These are phyloP conservation scores for Diorhabda sublineata DNA, from an alignment of 1,140 invertebrate genomes.

Conservation along the genomic window DNA sequence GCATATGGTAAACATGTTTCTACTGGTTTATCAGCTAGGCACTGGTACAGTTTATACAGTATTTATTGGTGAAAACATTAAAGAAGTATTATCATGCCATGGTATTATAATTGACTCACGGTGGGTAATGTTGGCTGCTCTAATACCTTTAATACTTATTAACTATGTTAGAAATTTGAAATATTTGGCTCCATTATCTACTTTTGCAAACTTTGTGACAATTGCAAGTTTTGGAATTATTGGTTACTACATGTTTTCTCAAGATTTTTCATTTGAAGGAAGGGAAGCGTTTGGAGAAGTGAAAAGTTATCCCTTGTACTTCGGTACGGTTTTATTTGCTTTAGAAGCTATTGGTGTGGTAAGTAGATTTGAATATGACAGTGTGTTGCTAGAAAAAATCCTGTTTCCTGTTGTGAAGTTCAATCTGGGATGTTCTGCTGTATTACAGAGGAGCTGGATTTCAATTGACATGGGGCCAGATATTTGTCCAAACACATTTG, in stretches of 20 bases:
- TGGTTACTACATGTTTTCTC: constrained; percentile 62
- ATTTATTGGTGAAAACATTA: constrained; percentile 72
- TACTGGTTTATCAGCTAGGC: constrained; percentile 80
- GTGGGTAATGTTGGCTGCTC: constrained; percentile 60
- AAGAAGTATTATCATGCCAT: constrained; percentile 54
- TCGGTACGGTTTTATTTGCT: constrained; percentile 85
- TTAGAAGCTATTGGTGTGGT: constrained; percentile 72
- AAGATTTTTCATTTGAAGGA: constrained; percentile 51
- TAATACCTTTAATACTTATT: constrained; percentile 66
- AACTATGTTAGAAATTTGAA: constrained; percentile 72
- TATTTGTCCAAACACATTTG: too few species aligned
- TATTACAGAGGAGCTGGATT: too few species aligned
- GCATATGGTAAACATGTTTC: constrained; percentile 60
- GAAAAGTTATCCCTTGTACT: constrained; percentile 59
- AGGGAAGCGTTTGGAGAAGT: constrained; percentile 50
- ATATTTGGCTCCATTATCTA: constrained; percentile 67
- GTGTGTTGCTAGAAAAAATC: too few species aligned
- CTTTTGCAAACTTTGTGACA: constrained; percentile 66
- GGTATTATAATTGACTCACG: constrained; percentile 49
- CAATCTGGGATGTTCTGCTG: too few species aligned
- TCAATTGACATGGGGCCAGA: too few species aligned
- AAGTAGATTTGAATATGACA: constrained; percentile 21
- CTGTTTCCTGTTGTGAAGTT: too few species aligned
- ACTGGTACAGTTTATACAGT: constrained; percentile 87
- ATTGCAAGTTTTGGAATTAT: constrained; percentile 64